Conservation (phyloP, 2,888 invertebrate genomes). For the Drosophila mimetica region DNA sequence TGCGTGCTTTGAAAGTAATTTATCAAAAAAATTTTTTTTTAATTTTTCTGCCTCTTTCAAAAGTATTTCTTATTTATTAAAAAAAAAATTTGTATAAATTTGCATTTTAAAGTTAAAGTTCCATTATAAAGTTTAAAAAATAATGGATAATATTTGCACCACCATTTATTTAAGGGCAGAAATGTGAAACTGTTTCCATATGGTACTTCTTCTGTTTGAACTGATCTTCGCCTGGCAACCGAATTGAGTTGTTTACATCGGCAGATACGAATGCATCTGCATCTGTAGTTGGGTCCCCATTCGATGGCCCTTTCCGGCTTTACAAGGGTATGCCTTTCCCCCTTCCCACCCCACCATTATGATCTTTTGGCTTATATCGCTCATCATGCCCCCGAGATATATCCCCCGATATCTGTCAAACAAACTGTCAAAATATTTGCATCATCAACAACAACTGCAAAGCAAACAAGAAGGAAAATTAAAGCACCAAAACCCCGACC, state of each 20-base stretch:
- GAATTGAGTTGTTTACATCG: slow-evolving; percentile 22
- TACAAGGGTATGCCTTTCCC: neutral
- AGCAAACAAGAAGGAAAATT: slow-evolving; percentile 35
- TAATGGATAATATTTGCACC: too few species aligned
- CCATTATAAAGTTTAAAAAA: too few species aligned
- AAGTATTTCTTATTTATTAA: too few species aligned
- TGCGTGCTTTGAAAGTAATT: too few species aligned
- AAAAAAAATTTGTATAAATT: too few species aligned
- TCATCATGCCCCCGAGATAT: neutral
- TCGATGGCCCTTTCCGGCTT: slow-evolving; percentile 9
- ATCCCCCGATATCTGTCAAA: slow-evolving; percentile 34
- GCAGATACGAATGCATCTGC: neutral
- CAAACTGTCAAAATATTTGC: slow-evolving; percentile 56
- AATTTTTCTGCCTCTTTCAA: too few species aligned
- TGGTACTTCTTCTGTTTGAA: neutral
- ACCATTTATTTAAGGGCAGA: neutral
- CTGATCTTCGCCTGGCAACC: slow-evolving; percentile 5
- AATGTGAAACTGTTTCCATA: slow-evolving; percentile 1
- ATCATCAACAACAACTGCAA: slow-evolving; percentile 31
- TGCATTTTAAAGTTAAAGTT: too few species aligned
- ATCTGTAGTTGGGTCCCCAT: neutral
- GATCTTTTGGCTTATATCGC: slow-evolving; percentile 7
- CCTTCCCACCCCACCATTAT: too few species aligned
- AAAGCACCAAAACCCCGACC: slow-evolving; percentile 18
- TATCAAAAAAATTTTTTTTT: too few species aligned